Base-by-base conservation (phyloP, 2,888 invertebrate genomes). In the Ceriagrion tenellum region DNA sequence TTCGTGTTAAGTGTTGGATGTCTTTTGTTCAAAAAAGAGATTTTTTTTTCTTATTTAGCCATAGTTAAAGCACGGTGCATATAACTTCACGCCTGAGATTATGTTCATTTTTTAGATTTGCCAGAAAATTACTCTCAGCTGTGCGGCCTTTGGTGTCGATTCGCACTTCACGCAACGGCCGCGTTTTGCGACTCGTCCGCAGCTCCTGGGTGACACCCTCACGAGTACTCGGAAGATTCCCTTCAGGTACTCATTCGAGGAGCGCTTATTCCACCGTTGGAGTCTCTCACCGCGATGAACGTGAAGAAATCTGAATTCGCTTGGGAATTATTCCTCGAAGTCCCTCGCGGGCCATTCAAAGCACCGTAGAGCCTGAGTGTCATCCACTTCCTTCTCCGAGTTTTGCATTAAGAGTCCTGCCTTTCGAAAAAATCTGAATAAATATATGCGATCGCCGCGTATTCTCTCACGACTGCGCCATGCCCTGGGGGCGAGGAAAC, bases 371-470 rank as follows among this genome's bases (percentile, higher is more conserved):
- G 93, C 69, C 47, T n/a, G 93, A 93, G 69, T 93, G 93, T 93
- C 93, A 93, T 93, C 93, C 93, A 69, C 93, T 69, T 93, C 69
- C 81, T 93, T 35, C 93, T 93, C 89, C 55, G 55, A 63, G 69
- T 69, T 93, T 93, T 93, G 69, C 93, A 93, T 93, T 35, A 26
- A 63, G 63, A 93, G 47, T 93, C 93, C 93, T 63, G 69, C 47
- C 93, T 69, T 91, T 40, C 40, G 55, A 91, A 93, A 93, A 93
- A 93, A 47, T 40, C n/a, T 81, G 35, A 81, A 81, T 81, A 81
- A 81, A 81, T 18, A 81, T 81, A 81, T 81, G 81, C 81, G 35
- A 81, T 81, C 35, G 81, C 35, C 81, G 81, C 13, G 26, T 81
- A 35, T 35, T 81, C 81, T 30, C 81, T 81, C 81, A 81, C 81